phyloP scores from a whole-genome alignment of 2,113 vertebrate genomes.

The Oncorhynchus keta region DNA sequence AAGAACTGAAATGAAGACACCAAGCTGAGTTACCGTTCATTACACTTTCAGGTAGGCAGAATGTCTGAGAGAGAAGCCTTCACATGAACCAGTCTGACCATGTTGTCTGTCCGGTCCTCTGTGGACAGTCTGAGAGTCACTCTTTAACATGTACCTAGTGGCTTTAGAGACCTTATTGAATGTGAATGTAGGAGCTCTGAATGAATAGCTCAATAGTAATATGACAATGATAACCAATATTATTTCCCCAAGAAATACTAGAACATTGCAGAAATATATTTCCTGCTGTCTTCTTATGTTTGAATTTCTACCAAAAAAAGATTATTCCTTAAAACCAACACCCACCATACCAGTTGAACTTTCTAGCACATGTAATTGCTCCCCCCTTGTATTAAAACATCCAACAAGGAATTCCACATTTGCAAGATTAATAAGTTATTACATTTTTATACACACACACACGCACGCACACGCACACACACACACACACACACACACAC shows the following conservation, averaged over 20 bases:
- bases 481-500: too few species aligned
- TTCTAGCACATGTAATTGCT: slow-evolving; percentile 48
- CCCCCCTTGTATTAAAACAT: slow-evolving; percentile 62
- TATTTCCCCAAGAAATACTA: slow-evolving; percentile 18
- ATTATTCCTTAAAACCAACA: slow-evolving; percentile 34
- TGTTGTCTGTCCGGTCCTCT: slow-evolving; percentile 18
- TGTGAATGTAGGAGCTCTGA: slow-evolving; percentile 36
- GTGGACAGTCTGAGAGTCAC: slow-evolving; percentile 32
- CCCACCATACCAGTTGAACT: slow-evolving; percentile 18
- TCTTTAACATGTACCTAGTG: slow-evolving; percentile 68
- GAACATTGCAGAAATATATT: slow-evolving; percentile 26
- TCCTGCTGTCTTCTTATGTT: slow-evolving; percentile 14
- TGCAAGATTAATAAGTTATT: slow-evolving; percentile 76
- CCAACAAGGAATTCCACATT: slow-evolving; percentile 74
- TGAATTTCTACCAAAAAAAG: slow-evolving; percentile 50
- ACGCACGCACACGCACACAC: too few species aligned
- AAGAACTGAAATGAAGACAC: slow-evolving; percentile 50
- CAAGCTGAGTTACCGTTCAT: slow-evolving; percentile 53
- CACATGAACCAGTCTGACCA: slow-evolving; percentile 29
- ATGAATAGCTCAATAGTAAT: slow-evolving; percentile 45
- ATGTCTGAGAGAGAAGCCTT: slow-evolving; percentile 60
- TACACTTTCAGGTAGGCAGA: slow-evolving; percentile 68
- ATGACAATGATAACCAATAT: slow-evolving; percentile 36
- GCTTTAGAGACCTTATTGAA: slow-evolving; percentile 58
- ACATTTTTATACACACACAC: slow-evolving; percentile 58